Percentiles rank a stretch among this genome's conserved stretches.
Conservation (phyloP, 2,797 vertebrate genomes). For the Scyliorhinus canicula region DNA sequence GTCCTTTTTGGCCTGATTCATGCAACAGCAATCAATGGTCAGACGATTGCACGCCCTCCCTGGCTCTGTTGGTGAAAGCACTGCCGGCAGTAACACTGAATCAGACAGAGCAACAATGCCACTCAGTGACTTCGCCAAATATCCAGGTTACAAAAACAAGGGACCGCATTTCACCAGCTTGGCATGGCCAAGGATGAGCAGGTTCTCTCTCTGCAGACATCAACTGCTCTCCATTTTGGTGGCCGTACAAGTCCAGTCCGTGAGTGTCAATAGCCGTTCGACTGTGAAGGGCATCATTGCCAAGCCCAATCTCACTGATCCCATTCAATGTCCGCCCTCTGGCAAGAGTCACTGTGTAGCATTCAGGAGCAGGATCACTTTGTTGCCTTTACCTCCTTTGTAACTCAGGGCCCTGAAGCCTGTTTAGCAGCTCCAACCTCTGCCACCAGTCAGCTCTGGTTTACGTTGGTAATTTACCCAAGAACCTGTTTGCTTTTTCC, state of each 20-base stretch:
- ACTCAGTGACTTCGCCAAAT: background rate
- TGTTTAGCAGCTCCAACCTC: background rate
- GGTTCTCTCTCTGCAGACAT: background rate
- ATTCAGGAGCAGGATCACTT: background rate
- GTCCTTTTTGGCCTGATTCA: background rate
- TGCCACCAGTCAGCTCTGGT: background rate
- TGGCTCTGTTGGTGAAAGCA: background rate
- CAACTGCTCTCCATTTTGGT: background rate
- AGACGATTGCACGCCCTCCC: background rate
- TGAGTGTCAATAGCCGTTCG: background rate
- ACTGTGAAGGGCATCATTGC: background rate
- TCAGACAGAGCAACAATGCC: background rate
- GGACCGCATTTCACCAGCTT: background rate
- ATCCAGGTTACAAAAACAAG: background rate
- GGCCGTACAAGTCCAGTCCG: background rate
- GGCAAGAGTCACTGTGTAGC: too few species aligned
- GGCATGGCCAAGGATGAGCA: background rate
- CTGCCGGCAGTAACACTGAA: background rate
- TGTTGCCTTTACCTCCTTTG: background rate
- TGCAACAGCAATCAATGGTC: background rate
- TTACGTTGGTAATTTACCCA: background rate
- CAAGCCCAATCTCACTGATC: background rate
- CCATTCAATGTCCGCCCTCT: background rate
- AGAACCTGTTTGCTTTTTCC: background rate
- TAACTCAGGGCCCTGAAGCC: background rate